phyloP scores from a whole-genome alignment of 2,888 invertebrate species.

The Drosophila mayaguana region DNA sequence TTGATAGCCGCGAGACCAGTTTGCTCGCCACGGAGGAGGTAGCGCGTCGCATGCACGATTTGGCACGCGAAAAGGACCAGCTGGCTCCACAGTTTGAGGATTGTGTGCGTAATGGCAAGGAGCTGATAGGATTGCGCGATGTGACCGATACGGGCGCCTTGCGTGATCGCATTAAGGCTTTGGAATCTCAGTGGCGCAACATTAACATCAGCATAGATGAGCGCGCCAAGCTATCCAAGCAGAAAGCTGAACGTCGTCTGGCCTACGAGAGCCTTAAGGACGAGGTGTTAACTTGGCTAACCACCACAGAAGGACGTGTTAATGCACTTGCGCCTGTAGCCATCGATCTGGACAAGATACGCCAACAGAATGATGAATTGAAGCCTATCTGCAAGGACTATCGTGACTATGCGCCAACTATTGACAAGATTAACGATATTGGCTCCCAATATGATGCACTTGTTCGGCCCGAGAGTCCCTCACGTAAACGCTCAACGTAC shows the following conservation, averaged over 20 bases:
- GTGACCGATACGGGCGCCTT: constrained; percentile 94
- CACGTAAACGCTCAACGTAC: constrained; percentile 89
- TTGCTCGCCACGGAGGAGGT: constrained; percentile 89
- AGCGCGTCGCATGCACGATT: constrained; percentile 86
- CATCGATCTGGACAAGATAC: constrained; percentile 93
- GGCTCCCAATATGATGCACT: constrained; percentile 94
- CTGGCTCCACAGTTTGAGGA: constrained; percentile 91
- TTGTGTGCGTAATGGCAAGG: constrained; percentile 92
- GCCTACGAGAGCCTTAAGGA: constrained; percentile 94
- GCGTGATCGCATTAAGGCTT: constrained; percentile 93
- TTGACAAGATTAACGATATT: constrained; percentile 95
- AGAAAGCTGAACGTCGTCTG: constrained; percentile 93
- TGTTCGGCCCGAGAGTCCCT: constrained; percentile 92
- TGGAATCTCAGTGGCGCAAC: constrained; percentile 96
- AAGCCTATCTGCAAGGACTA: constrained; percentile 95
- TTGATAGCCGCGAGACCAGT: constrained; percentile 90
- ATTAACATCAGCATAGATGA: constrained; percentile 93
- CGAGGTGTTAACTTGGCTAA: constrained; percentile 93
- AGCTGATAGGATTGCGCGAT: constrained; percentile 92
- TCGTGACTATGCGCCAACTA: constrained; percentile 92
- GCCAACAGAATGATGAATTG: constrained; percentile 92
- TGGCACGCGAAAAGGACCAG: constrained; percentile 86
- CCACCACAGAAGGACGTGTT: constrained; percentile 91
- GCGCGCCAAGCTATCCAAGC: constrained; percentile 92
- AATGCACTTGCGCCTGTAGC: constrained; percentile 93